Conservation (phyloP, 2,888 invertebrate genomes). For the Temnothorax unifasciatus region DNA sequence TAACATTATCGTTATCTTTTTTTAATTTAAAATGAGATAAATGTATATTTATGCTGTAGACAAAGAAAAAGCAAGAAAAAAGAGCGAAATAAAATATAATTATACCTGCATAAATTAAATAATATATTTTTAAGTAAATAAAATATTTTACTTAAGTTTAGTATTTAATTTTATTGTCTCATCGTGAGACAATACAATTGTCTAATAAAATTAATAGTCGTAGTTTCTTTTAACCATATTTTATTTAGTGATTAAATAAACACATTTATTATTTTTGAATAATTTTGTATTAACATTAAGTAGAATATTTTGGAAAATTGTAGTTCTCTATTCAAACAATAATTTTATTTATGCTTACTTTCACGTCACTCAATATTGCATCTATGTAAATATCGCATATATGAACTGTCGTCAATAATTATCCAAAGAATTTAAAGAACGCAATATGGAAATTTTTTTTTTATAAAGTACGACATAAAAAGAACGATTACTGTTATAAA, state of each 20-base stretch:
- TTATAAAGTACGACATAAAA: neutral
- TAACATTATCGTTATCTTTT: neutral
- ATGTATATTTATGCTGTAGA: neutral
- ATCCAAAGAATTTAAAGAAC: neutral
- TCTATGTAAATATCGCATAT: neutral
- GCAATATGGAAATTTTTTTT: neutral
- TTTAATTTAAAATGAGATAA: constrained; percentile 9
- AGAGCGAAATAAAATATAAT: neutral
- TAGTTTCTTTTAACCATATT: neutral
- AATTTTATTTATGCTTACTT: neutral
- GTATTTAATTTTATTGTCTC: neutral
- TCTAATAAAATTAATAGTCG: neutral
- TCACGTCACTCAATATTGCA: neutral
- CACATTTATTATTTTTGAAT: neutral
- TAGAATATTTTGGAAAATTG: neutral
- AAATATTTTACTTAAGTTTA: neutral
- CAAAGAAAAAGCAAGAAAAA: neutral
- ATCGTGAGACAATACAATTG: neutral
- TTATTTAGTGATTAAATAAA: neutral
- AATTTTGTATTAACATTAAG: neutral
- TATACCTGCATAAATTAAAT: neutral
- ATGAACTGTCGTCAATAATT: neutral
- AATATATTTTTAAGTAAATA: neutral
- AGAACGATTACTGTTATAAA: neutral
- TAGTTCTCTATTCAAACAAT: neutral